A percentile compares a stretch with the other conserved stretches of the same genome.
Evolutionary conservation across 2,888 invertebrate species (phyloP).

Genomic region (Corbicula japonica): DNA sequence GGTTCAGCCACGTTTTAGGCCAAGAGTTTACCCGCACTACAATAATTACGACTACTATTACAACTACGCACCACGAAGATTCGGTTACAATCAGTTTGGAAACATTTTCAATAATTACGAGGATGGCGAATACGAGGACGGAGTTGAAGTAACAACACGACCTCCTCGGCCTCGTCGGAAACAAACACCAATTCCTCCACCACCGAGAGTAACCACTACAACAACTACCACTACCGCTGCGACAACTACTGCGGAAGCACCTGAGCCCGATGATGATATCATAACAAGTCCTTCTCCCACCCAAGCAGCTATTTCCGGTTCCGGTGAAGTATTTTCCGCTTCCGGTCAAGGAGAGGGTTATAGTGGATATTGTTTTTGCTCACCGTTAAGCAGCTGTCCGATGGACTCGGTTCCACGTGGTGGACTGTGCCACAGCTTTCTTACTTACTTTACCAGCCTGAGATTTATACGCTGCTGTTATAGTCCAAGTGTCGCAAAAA

Average conservation of each 20-base stretch:
- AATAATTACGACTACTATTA: slow-evolving; percentile 12
- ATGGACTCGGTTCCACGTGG: slow-evolving; percentile 23
- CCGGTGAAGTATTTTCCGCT: not conserved
- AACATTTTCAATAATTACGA: not conserved
- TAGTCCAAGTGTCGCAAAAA: slow-evolving; percentile 38
- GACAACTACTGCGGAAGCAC: slow-evolving; percentile 16
- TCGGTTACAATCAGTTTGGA: slow-evolving; percentile 5
- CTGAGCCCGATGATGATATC: slow-evolving; percentile 28
- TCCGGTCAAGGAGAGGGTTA: not conserved
- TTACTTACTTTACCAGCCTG: slow-evolving; percentile 33
- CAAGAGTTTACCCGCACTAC: not conserved
- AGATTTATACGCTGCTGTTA: slow-evolving; percentile 48
- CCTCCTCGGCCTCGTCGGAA: not conserved
- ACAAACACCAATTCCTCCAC: not conserved
- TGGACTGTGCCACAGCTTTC: slow-evolving; percentile 36
- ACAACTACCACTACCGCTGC: not conserved
- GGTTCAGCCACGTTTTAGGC: not conserved
- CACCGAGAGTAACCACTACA: slow-evolving; percentile 1
- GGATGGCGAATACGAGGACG: not conserved
- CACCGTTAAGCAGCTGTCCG: slow-evolving; percentile 39
- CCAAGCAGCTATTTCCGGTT: slow-evolving; percentile 7
- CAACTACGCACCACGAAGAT: not conserved
- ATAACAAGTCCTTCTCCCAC: not conserved
- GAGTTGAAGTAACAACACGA: too few species aligned
- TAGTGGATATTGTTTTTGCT: slow-evolving; percentile 49